Base-by-base conservation (phyloP, 2,797 vertebrate species). In the Schizopygopsis pylzovi region DNA sequence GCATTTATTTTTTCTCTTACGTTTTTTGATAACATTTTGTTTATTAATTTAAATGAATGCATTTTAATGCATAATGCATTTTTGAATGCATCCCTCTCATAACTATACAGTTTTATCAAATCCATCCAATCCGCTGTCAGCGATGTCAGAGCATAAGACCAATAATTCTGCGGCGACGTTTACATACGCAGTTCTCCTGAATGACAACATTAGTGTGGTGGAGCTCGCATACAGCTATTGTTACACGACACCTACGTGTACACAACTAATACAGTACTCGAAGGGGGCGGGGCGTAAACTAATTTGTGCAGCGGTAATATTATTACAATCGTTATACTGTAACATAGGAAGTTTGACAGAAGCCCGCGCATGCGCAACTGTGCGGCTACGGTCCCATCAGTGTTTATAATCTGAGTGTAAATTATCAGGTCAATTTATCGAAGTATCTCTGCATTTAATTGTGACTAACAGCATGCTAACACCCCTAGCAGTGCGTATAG, bases 321-420 rank as follows among this genome's bases (percentile, higher is more conserved):
- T 52, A 43, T 54, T 13, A 70, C 39, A 76, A 20, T 25, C 12
- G 12, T 75, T 25, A 77, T 9, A 70, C 22, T 45, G 33, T 68
- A 85, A 59, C 54, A 52, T 65, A 79, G 80, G 82, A 87, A 88
- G 90, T 87, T 90, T 89, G 85, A 59, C 80, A 81, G 82, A 80
- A 65, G 80, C 85, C 28, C 91, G 93, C 95, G 94, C 95, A 22
- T 93, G 95, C 87, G 95, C 91, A 85, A 85, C 25, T 52, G 90
- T 89, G 89, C 90, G 92, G 87, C 87, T 87, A 88, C 87, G 2
- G 65, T 77, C 28, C 88, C 88, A 88, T 76, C 89, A 88, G 87
- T 70, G 84, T 87, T 88, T 86, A 90, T 88, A 90, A 87, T 76
- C 89, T 89, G 91, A 92, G 73, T 85, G 75, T 77, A 84, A 41